phyloP scores from a whole-genome alignment of 2,888 invertebrate genomes.

The Minunthozetes semirufus region DNA sequence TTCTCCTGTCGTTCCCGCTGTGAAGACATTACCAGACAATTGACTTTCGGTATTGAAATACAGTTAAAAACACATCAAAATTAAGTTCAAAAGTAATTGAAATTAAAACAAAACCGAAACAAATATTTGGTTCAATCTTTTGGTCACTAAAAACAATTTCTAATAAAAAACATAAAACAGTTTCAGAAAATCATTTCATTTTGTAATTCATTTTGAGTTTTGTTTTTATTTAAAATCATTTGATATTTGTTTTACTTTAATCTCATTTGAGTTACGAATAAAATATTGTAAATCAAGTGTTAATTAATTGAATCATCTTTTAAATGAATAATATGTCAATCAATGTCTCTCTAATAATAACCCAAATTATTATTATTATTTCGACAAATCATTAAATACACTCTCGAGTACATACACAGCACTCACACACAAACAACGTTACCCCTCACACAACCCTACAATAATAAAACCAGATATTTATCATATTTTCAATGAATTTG shows the following conservation, averaged over 20 bases:
- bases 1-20: constrained; percentile 29
- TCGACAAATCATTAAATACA: constrained; percentile 20
- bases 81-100: neutral
- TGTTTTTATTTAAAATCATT: neutral
- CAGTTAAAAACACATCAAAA: neutral
- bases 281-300: neutral
- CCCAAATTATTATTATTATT: constrained; percentile 26
- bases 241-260: neutral
- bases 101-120: neutral
- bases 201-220: neutral
- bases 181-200: neutral
- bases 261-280: neutral
- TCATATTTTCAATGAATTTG: neutral
- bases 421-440: neutral
- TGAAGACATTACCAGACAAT: constrained; percentile 17
- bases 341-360: constrained; percentile 27
- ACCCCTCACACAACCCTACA: neutral
- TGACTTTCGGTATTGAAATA: neutral
- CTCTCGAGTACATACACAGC: neutral
- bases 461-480: neutral
- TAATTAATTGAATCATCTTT: constrained; percentile 1
- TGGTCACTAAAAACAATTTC: constrained; percentile 4
- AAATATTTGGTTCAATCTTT: neutral
- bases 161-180: neutral
- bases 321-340: constrained; percentile 17